These are phyloP conservation scores for Drosophila arawakana DNA, from an alignment of 1,140 invertebrate species.

Conservation along the genomic window DNA sequence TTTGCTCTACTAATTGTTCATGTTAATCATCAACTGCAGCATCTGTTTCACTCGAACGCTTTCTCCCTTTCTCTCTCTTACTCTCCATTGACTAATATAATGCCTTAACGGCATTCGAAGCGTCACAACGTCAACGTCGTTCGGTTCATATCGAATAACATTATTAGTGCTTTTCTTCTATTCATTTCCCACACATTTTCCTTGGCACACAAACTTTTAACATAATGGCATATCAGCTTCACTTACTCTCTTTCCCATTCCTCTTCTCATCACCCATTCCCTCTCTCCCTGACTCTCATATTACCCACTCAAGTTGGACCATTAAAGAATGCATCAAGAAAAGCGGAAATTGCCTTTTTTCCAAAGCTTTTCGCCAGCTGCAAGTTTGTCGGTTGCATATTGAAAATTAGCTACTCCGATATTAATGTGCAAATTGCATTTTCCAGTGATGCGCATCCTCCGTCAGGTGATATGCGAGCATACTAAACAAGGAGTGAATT, in stretches of 20 bases:
- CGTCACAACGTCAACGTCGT: constrained; percentile 3
- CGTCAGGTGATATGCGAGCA: constrained; percentile 28
- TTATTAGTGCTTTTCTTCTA: constrained; percentile 35
- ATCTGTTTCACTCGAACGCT: not conserved
- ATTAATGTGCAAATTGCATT: constrained; percentile 65
- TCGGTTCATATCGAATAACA: constrained; percentile 41
- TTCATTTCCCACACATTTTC: constrained; percentile 36
- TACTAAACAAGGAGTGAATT: not conserved
- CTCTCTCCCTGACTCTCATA: constrained; percentile 4
- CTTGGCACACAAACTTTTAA: constrained; percentile 58
- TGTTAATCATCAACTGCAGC: not conserved
- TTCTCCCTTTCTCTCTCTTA: not conserved
- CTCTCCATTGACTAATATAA: constrained; percentile 10
- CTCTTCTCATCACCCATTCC: not conserved
- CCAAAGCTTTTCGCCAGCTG: constrained; percentile 50
- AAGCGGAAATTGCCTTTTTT: constrained; percentile 69
- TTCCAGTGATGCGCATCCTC: constrained; percentile 35
- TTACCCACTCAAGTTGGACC: constrained; percentile 34
- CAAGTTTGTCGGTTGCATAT: constrained; percentile 61
- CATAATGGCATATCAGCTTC: constrained; percentile 63
- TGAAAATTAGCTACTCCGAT: constrained; percentile 63
- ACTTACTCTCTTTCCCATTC: not conserved
- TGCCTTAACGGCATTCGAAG: constrained; percentile 36
- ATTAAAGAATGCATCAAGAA: constrained; percentile 58
- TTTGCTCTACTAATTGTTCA: not conserved